These are phyloP conservation scores for Eurois occulta DNA, from an alignment of 2,888 invertebrate genomes.

Conservation along the genomic window DNA sequence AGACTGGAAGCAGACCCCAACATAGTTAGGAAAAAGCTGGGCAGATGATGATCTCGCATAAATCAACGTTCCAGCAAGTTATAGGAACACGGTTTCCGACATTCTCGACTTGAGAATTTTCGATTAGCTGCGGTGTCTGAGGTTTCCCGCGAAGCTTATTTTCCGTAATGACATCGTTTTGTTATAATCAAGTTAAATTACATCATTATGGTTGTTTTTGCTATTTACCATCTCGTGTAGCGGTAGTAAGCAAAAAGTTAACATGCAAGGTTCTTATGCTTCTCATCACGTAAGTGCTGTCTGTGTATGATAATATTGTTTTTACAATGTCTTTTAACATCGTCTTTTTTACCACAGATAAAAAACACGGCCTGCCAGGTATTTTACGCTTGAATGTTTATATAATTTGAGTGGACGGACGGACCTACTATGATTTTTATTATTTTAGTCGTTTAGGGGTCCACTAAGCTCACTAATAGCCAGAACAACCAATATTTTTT, in stretches of 20 bases:
- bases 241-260: conserved; percentile 48
- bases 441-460: not conserved
- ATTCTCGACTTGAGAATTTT: conserved; percentile 26
- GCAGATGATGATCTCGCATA: not conserved
- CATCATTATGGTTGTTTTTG: conserved; percentile 21
- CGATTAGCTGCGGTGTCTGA: conserved; percentile 41
- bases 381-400: not conserved
- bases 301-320: not conserved
- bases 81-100: not conserved
- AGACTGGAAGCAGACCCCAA: not conserved
- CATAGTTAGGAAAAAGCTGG: not conserved
- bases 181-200: conserved; percentile 30
- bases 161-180: conserved; percentile 48
- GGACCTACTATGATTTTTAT: not conserved
- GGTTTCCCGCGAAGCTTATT: conserved; percentile 27
- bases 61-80: not conserved
- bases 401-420: not conserved
- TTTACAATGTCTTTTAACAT: not conserved
- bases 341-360: not conserved
- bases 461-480: not conserved
- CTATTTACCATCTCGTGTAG: conserved; percentile 1
- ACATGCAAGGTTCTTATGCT: not conserved
- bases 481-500: not conserved
- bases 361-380: not conserved
- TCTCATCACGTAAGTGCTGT: not conserved